phyloP scores from a whole-genome alignment of 2,888 invertebrate genomes.

The Limenitis camilla region DNA sequence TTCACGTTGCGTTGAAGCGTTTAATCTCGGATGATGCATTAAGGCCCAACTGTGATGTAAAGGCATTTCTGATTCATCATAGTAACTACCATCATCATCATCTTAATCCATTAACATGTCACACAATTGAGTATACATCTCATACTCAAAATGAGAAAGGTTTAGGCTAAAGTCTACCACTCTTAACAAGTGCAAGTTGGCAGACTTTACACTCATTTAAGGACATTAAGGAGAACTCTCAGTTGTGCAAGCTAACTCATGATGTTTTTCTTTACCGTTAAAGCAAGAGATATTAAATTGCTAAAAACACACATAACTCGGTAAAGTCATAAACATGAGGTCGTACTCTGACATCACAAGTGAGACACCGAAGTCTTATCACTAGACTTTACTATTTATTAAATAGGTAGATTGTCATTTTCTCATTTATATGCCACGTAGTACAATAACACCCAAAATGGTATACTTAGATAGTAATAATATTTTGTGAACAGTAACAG shows the following conservation, averaged over 20 bases:
- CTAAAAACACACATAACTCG: no score
- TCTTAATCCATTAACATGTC: no score
- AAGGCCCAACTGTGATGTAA: background rate
- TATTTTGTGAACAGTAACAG: constrained; percentile 15
- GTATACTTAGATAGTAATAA: constrained; percentile 1
- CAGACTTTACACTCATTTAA: no score
- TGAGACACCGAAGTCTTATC: no score
- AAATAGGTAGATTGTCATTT: background rate
- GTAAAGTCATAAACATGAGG: background rate
- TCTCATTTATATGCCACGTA: background rate
- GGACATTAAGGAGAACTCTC: no score
- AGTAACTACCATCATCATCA: background rate
- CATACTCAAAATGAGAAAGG: background rate
- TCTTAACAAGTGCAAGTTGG: background rate
- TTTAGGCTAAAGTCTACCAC: background rate
- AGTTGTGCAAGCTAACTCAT: no score
- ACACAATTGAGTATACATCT: no score
- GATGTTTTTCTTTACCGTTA: no score
- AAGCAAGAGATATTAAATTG: no score
- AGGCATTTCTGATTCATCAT: background rate
- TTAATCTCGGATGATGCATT: background rate
- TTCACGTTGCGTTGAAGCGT: background rate
- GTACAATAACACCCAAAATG: background rate
- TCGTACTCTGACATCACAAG: no score
- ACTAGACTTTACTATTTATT: background rate